A percentile compares a stretch with the other conserved stretches of the same genome.
Evolutionary conservation across 2,888 invertebrate species (phyloP).

Genomic region (Busseola fusca): DNA sequence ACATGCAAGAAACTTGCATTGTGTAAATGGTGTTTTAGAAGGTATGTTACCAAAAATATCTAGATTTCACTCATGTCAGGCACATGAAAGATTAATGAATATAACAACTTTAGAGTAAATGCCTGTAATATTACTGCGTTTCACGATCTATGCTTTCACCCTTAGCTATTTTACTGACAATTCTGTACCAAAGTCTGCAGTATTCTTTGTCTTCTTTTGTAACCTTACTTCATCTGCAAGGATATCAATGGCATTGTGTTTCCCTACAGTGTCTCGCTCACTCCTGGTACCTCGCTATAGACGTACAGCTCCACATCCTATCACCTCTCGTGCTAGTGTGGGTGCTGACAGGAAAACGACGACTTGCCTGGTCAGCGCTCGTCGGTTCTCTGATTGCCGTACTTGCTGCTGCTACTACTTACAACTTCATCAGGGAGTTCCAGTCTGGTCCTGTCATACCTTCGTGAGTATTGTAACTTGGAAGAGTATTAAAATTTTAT

Average conservation of each 20-base stretch:
- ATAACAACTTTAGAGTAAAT: too few relatives aligned
- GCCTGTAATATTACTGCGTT: not conserved
- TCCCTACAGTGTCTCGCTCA: slow-evolving; percentile 76
- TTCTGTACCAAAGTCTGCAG: not conserved
- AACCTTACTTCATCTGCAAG: not conserved
- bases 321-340: slow-evolving; percentile 78
- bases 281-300: slow-evolving; percentile 80
- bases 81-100: not conserved
- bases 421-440: slow-evolving; percentile 70
- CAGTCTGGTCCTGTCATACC: slow-evolving; percentile 63
- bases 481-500: not conserved
- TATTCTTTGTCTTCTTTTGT: not conserved
- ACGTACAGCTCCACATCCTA: slow-evolving; percentile 77
- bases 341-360: slow-evolving; percentile 67
- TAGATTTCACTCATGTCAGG: not conserved
- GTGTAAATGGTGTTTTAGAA: not conserved
- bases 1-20: not conserved
- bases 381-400: slow-evolving; percentile 60
- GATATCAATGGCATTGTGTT: not conserved
- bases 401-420: slow-evolving; percentile 67
- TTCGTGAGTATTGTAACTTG: slow-evolving; percentile 65
- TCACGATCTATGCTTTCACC: too few relatives aligned
- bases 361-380: slow-evolving; percentile 71
- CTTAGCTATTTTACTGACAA: not conserved
- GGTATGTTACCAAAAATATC: not conserved